Percentiles rank a stretch among this genome's conserved stretches.
Evolutionary conservation across 2,797 vertebrate genomes (phyloP).

Genomic region (Xenops minutus): DNA sequence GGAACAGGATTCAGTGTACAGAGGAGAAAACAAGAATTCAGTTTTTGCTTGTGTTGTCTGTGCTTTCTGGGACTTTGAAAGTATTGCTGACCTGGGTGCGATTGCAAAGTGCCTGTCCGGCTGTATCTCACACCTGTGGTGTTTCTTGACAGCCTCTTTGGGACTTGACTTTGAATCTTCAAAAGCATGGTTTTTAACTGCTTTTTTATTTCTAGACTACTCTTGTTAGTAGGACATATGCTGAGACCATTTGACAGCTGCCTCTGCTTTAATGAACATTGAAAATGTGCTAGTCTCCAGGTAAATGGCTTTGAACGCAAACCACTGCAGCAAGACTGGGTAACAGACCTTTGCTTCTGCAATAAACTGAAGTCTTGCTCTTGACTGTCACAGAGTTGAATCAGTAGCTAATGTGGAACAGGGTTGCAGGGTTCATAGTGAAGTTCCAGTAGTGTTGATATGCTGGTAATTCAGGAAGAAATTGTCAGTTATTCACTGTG

Average conservation of each 20-base stretch:
- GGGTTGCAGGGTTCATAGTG: background rate
- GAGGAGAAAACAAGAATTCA: background rate
- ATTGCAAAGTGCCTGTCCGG: background rate
- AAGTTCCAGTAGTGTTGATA: background rate
- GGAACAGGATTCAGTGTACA: background rate
- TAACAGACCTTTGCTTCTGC: background rate
- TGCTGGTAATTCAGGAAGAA: background rate
- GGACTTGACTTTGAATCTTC: background rate
- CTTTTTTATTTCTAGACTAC: background rate
- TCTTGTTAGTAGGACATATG: background rate
- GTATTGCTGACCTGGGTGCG: background rate
- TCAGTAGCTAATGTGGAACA: background rate
- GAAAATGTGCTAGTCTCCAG: background rate
- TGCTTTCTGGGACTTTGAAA: background rate
- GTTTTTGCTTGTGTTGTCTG: background rate
- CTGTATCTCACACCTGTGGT: rapidly evolving
- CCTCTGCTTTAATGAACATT: background rate
- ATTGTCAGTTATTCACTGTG: background rate
- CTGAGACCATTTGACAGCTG: background rate
- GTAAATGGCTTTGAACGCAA: background rate
- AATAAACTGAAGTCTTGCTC: background rate
- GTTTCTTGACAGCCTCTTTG: background rate
- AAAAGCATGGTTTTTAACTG: background rate
- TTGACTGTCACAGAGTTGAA: background rate
- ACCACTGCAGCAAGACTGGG: background rate